Conservation (phyloP, 2,113 vertebrate species). For the Naja naja region DNA sequence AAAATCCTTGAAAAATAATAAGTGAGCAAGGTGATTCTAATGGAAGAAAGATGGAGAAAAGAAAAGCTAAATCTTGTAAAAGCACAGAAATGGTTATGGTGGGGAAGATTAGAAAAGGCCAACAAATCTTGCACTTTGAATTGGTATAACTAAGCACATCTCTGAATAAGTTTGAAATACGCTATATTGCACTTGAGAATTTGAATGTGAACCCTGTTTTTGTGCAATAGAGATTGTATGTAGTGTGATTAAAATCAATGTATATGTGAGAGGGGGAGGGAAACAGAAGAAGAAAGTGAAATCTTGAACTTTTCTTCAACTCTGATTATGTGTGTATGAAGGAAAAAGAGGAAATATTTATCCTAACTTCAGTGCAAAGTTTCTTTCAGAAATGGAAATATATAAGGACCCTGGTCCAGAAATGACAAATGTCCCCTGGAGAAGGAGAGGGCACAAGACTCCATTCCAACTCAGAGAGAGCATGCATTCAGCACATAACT, state of each 20-base stretch:
- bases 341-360: slow-evolving; percentile 2
- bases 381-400: not conserved
- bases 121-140: slow-evolving; percentile 45
- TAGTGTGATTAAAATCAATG: not conserved
- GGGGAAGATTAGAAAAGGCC: slow-evolving; percentile 11
- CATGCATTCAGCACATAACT: not conserved
- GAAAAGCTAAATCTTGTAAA: not conserved
- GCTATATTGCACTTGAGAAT: not conserved
- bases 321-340: slow-evolving; percentile 15
- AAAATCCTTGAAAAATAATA: slow-evolving; percentile 26
- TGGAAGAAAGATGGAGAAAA: not conserved
- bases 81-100: not conserved
- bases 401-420: not conserved
- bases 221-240: not conserved
- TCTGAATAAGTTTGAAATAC: not conserved
- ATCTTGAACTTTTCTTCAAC: slow-evolving; percentile 4
- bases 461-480: not conserved
- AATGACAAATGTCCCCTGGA: not conserved
- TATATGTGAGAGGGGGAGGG: not conserved
- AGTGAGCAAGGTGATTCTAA: slow-evolving; percentile 23
- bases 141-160: slow-evolving; percentile 28
- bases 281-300: not conserved
- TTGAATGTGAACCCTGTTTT: not conserved
- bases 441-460: not conserved
- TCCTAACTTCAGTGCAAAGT: not conserved